Evolutionary conservation across 2,888 invertebrate genomes (phyloP), one percentile per base, ranked within the genome.

Genomic region (Zeuzera pyrina): DNA sequence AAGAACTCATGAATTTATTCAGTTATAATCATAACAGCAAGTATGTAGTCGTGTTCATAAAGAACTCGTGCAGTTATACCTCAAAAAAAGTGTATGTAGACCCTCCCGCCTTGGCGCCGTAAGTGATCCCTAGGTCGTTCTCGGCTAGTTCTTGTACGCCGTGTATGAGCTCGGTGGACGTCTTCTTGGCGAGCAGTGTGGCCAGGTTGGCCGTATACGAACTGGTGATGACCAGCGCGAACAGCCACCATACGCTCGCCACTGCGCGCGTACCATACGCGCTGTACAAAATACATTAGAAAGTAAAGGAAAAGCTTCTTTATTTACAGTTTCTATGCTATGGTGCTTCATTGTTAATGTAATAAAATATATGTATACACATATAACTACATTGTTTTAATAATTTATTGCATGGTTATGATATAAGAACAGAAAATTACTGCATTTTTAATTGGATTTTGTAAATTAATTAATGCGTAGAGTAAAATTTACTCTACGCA

Each of bases 141-240:
- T 88, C 85, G 1, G 92, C 91, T 27, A 98, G 85, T 51, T 96
- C 97, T 34, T 92, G 89, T 5, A 93, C 94, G 63, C 88, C 88
- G 48, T 88, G 85, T 47, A 93, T 90, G 4, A 89, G 86, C 15
- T 87, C 86, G n/a, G 81, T 84, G 25, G 87, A 68, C 1, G 87
- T 86, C 66, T 94, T 93, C 33, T 92, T 88, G 0, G 95, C 94
- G 15, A 96, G 86, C 65, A 94, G 93, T 32, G 96, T 94, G 24
- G 95, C 95, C 54, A 96, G 84, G 83, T 96, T 95, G 33, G 95
- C 95, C 0, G 95, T 95, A 70, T 96, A 96, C 3, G 94, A 94
- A 38, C 90, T 88, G 13, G 92, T 90, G 84, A 93, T 91, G 54
- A 95, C 94, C 41, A 95, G 79, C 13, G 93, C 93, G 69, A 95